Conservation (phyloP, 2,888 invertebrate species). For the Chouioia cunea region DNA sequence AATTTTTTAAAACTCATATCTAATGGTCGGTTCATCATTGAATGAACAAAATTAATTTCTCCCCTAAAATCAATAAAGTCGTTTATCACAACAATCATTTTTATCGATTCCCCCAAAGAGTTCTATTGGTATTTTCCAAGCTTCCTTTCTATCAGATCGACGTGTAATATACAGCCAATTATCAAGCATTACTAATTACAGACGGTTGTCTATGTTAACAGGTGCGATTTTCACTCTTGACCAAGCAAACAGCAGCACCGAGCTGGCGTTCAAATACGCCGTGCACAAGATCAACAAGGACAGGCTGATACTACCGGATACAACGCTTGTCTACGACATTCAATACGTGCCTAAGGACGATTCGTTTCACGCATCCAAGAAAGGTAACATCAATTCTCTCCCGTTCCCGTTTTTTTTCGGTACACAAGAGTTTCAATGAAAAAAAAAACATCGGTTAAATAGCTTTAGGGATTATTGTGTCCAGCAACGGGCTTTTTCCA, state of each 20-base stretch:
- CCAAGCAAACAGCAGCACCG: slow-evolving; percentile 77
- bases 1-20: too few relatives aligned
- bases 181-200: background rate
- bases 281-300: slow-evolving; percentile 83
- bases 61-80: too few relatives aligned
- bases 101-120: too few relatives aligned
- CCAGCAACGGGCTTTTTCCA: background rate
- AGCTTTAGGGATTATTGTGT: slow-evolving; percentile 42
- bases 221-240: slow-evolving; percentile 84
- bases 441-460: slow-evolving; percentile 41
- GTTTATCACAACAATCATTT: too few relatives aligned
- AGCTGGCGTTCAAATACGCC: slow-evolving; percentile 85
- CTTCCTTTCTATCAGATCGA: too few relatives aligned
- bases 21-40: too few relatives aligned
- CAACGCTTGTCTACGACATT: slow-evolving; percentile 80
- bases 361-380: slow-evolving; percentile 84
- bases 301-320: slow-evolving; percentile 78
- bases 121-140: too few relatives aligned
- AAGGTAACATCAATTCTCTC: slow-evolving; percentile 70
- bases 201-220: slow-evolving; percentile 60
- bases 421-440: slow-evolving; percentile 21
- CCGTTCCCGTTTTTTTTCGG: slow-evolving; percentile 11
- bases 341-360: slow-evolving; percentile 81
- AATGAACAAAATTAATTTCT: too few relatives aligned
- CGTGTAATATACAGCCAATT: too few relatives aligned